phyloP scores from a whole-genome alignment of 23 tunicate species.

The Clavelina lepadiformis region DNA sequence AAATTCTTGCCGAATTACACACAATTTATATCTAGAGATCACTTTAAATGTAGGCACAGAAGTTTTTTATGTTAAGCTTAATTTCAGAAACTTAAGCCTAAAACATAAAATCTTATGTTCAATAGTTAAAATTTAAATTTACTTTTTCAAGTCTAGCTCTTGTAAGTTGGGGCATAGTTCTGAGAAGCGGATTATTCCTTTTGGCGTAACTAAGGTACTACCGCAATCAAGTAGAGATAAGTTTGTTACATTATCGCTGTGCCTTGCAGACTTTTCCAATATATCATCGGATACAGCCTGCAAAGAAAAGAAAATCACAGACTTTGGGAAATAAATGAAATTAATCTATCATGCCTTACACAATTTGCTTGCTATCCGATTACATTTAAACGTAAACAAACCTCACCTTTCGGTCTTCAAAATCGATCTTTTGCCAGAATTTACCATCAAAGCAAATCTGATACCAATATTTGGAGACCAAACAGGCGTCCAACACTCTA shows the following conservation, averaged over 20 bases:
- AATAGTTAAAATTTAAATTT: too few species aligned
- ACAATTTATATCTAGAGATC: too few species aligned
- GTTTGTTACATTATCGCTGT: slow-evolving; percentile 20
- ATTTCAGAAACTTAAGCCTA: too few species aligned
- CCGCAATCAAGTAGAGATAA: slow-evolving; percentile 3
- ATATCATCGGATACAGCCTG: slow-evolving; percentile 31
- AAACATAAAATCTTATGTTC: too few species aligned
- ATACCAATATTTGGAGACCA: slow-evolving; percentile 34
- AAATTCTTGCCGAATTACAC: too few species aligned
- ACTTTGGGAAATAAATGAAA: too few species aligned
- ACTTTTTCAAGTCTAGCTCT: slow-evolving; percentile 14
- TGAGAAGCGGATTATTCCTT: slow-evolving; percentile 13
- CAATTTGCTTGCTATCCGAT: too few species aligned
- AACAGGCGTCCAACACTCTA: slow-evolving; percentile 30
- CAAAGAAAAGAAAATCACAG: too few species aligned
- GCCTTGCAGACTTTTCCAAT: slow-evolving; percentile 12
- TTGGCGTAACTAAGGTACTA: not conserved
- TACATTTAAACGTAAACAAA: too few species aligned
- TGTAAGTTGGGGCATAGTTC: slow-evolving; percentile 22
- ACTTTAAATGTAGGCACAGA: too few species aligned
- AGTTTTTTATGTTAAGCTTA: too few species aligned
- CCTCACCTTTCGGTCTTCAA: slow-evolving; percentile 30
- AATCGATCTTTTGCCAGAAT: slow-evolving; percentile 24
- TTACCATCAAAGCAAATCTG: slow-evolving; percentile 23
- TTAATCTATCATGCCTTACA: too few species aligned